A percentile compares a stretch with the other conserved stretches of the same genome.
phyloP scores from a whole-genome alignment of 2,888 invertebrate species.

The Sepiola atlantica region DNA sequence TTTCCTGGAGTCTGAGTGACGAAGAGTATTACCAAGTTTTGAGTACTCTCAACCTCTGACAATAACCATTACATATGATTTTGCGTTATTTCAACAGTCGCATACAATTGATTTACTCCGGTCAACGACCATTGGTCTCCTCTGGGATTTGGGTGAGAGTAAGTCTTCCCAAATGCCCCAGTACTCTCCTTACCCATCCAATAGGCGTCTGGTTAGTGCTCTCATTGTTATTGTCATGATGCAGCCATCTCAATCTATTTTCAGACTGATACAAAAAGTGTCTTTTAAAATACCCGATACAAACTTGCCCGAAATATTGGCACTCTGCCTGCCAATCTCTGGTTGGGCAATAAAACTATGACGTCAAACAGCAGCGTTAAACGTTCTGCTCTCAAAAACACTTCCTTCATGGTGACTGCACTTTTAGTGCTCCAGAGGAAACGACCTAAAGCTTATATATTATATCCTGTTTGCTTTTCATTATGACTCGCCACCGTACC shows the following conservation, averaged over 20 bases:
- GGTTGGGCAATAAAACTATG: not conserved
- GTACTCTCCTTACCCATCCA: too few relatives aligned
- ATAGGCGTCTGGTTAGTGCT: too few relatives aligned
- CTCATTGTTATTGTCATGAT: not conserved
- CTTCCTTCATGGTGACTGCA: conserved; percentile 32
- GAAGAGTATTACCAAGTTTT: too few relatives aligned
- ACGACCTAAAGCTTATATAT: not conserved
- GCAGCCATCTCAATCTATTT: not conserved
- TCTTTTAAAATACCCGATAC: not conserved
- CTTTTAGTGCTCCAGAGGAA: not conserved
- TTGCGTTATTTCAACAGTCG: too few relatives aligned
- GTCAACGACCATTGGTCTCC: too few relatives aligned
- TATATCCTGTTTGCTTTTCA: not conserved
- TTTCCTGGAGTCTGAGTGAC: too few relatives aligned
- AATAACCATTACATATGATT: too few relatives aligned
- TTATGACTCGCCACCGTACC: not conserved
- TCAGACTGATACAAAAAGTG: not conserved
- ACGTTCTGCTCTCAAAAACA: not conserved
- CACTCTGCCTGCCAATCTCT: not conserved
- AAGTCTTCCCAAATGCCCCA: too few relatives aligned
- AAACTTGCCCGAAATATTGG: not conserved
- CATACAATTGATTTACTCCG: too few relatives aligned
- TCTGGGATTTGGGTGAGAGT: too few relatives aligned
- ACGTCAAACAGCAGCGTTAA: not conserved
- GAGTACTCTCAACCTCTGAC: too few relatives aligned